Evolutionary conservation across 2,888 invertebrate species (phyloP), one percentile per base, ranked within the genome.

Genomic region (Xylocampa areola): DNA sequence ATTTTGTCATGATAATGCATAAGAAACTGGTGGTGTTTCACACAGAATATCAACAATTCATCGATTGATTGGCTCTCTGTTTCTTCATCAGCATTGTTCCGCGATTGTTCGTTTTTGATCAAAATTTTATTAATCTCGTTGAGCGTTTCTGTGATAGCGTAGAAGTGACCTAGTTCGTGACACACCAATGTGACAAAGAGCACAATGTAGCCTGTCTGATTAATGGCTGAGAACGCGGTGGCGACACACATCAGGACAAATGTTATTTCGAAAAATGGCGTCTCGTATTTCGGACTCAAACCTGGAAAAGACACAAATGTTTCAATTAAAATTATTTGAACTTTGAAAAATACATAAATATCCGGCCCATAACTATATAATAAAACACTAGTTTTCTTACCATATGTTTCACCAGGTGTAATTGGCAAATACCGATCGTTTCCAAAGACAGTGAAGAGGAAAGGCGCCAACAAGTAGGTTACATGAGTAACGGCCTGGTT

Each of bases 131-230:
- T 59, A 4, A 88, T 77, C 11, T 84, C 77, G 25, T 80, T 67
- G 4, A 88, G 64, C 3, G 80, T 84, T 54, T 80, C 84, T 4
- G 80, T 81, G 43, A 88, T 87, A 7, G 81, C 86, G 57, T 83
- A 82, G 59, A 84, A 84, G 59, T 89, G 87, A 0, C 87, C 88
- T 1, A 89, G 77, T 52, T 87, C 87, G 25, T 88, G 85, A 11
- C 80, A 68, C 6, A 88, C 63, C 11, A 89, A 68, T 0, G 79
- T 82, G 8, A 89, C 75, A 54, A 88, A 88, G 2, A 89, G 77
- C 2, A 87, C 78, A 23, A 87, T 88, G 76, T 87, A 88, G 16
- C 87, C 88, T 0, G 87, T 88, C 61, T 88, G 88, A 72, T 87
- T 89, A 61, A 87, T 68, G 6, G 80, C 88, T 0, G 88, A 89